Evolutionary conservation across 2,797 vertebrate species (phyloP).

Genomic region (Sparus aurata): DNA sequence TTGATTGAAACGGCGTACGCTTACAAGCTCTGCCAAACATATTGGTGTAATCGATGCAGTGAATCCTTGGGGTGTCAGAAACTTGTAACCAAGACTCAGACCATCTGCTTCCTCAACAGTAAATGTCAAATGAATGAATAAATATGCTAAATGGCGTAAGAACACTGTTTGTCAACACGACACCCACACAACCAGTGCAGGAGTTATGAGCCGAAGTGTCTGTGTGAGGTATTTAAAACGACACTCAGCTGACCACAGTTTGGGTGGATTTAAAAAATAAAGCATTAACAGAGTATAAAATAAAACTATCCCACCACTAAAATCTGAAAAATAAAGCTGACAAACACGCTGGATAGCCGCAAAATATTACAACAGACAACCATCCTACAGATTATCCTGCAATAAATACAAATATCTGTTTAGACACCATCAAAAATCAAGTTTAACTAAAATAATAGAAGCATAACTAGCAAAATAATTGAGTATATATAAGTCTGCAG

Average conservation of each 20-base stretch:
- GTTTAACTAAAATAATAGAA: too few species aligned
- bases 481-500: too few species aligned
- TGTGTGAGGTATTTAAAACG: slow-evolving; percentile 8
- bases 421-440: too few species aligned
- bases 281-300: neutral
- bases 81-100: slow-evolving; percentile 75
- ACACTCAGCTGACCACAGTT: slow-evolving; percentile 35
- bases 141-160: slow-evolving; percentile 71
- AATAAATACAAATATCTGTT: too few species aligned
- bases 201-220: slow-evolving; percentile 34
- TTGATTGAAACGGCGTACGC: slow-evolving; percentile 56
- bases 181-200: slow-evolving; percentile 48
- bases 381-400: too few species aligned
- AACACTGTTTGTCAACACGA: slow-evolving; percentile 73
- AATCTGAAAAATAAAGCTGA: neutral
- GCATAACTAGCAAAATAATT: too few species aligned
- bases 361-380: neutral
- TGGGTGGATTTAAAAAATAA: neutral
- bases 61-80: slow-evolving; percentile 78
- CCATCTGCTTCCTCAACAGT: slow-evolving; percentile 78
- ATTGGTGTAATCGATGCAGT: slow-evolving; percentile 69
- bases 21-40: slow-evolving; percentile 60
- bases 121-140: slow-evolving; percentile 76
- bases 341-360: neutral
- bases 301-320: neutral